These are phyloP conservation scores for Hippocampus mohnikei DNA, from an alignment of 2,113 vertebrate species.

Conservation along the genomic window DNA sequence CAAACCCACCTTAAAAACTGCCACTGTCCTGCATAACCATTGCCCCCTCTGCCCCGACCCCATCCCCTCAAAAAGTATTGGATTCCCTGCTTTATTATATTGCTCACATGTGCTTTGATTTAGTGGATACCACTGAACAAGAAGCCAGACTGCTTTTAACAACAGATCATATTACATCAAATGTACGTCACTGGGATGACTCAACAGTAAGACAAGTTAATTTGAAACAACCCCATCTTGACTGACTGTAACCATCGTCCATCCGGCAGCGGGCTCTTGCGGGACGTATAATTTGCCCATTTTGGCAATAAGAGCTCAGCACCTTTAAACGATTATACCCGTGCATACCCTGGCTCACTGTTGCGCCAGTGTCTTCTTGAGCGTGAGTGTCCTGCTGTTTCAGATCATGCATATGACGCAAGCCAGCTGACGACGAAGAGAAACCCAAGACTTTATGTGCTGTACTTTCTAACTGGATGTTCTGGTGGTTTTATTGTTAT, in stretches of 20 bases:
- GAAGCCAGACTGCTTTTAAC: constrained; percentile 3
- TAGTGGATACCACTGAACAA: not conserved
- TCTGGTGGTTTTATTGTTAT: constrained; percentile 1
- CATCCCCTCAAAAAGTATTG: too few species aligned
- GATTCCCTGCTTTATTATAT: not conserved
- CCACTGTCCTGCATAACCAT: not conserved
- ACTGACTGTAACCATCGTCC: not conserved
- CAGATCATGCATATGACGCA: constrained; percentile 38
- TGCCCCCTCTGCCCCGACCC: not conserved
- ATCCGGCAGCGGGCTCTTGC: constrained; percentile 6
- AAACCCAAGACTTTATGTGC: constrained; percentile 4
- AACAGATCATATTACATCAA: constrained; percentile 7
- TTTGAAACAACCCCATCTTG: not conserved
- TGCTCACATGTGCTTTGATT: constrained; percentile 1
- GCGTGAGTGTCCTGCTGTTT: constrained; percentile 14
- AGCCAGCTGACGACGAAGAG: constrained; percentile 13
- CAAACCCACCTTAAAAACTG: not conserved
- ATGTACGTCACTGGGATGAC: constrained; percentile 18
- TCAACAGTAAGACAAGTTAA: constrained; percentile 4
- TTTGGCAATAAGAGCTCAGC: constrained; percentile 21
- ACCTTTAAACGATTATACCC: constrained; percentile 24
- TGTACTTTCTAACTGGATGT: not conserved
- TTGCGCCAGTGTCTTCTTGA: constrained; percentile 11
- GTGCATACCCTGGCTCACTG: constrained; percentile 27
- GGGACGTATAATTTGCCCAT: constrained; percentile 35